Conservation (phyloP, 2,113 vertebrate genomes). For the Anguilla japonica region DNA sequence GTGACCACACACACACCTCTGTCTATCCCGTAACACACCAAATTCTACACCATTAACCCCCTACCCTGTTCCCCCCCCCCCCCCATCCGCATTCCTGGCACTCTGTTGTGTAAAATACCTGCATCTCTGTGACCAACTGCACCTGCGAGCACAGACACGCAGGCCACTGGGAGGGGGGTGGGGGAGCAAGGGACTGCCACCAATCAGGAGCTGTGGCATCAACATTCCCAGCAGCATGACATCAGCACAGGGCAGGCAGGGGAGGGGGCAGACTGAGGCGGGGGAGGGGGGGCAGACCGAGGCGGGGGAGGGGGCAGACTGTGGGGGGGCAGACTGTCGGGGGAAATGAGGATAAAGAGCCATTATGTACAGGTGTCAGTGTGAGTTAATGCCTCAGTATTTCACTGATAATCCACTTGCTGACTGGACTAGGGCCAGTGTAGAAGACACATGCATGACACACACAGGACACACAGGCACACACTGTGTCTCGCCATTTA, state of each 20-base stretch:
- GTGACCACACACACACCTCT: not conserved
- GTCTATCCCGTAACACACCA: not conserved
- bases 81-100: not conserved
- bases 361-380: slow-evolving; percentile 32
- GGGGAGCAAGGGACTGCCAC: not conserved
- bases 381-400: slow-evolving; percentile 48
- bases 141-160: not conserved
- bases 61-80: not conserved
- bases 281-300: not conserved
- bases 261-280: not conserved
- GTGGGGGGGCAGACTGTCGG: too few relatives aligned
- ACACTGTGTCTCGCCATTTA: not conserved
- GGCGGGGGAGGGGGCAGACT: not conserved
- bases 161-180: not conserved
- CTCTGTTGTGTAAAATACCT: not conserved
- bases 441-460: slow-evolving; percentile 1
- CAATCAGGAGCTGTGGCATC: not conserved
- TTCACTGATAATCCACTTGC: slow-evolving; percentile 49
- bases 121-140: not conserved
- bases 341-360: not conserved
- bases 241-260: not conserved
- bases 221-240: not conserved
- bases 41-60: too few relatives aligned
- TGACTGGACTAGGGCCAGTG: slow-evolving; percentile 29
- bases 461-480: slow-evolving; percentile 27